Conservation (phyloP, 2,113 vertebrate genomes). For the Thryonomys swinderianus region DNA sequence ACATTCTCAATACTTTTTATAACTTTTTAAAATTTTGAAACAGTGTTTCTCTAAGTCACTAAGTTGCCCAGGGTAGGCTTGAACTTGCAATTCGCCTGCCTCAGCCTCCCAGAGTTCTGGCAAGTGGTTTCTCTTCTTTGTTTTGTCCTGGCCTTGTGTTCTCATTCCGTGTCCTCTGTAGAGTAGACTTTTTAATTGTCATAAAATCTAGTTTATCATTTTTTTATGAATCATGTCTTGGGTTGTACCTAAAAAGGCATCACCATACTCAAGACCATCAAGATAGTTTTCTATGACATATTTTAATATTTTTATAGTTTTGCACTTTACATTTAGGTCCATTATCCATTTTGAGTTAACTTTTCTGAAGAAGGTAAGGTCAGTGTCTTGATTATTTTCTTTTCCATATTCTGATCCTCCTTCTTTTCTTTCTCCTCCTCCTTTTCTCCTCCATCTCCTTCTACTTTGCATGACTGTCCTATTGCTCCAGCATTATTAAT, state of each 20-base stretch:
- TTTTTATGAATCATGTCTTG: neutral
- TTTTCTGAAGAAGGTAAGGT: neutral
- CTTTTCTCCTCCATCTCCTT: neutral
- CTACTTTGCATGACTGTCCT: neutral
- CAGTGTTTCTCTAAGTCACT: neutral
- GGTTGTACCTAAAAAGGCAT: neutral
- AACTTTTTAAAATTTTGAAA: neutral
- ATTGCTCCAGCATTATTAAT: neutral
- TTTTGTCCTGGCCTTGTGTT: neutral
- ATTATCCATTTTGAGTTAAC: neutral
- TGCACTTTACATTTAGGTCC: neutral
- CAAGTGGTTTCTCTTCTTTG: too few species aligned
- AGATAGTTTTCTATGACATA: neutral
- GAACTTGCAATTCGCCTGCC: neutral
- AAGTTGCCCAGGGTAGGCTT: neutral
- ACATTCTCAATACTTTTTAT: neutral
- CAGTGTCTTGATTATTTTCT: neutral
- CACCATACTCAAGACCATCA: neutral
- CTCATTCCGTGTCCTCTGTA: neutral
- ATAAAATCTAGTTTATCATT: neutral
- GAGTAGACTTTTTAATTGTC: conserved; percentile 15
- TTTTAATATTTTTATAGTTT: neutral
- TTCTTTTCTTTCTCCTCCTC: neutral
- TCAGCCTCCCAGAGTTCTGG: neutral
- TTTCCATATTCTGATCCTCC: neutral